These are phyloP conservation scores for Catocala sponsa DNA, from an alignment of 2,888 invertebrate genomes.

Conservation along the genomic window DNA sequence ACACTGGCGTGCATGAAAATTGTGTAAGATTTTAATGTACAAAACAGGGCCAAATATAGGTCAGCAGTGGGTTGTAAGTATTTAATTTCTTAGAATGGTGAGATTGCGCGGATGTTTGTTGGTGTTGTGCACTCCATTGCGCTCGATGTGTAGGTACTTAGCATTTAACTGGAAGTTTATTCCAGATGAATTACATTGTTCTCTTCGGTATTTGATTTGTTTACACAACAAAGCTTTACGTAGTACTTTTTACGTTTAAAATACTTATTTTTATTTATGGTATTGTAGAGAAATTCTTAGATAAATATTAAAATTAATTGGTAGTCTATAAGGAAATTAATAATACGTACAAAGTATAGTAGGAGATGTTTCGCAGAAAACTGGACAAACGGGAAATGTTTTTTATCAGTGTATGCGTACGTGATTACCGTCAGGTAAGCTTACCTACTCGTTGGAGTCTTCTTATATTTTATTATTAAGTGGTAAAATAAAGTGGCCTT, in stretches of 20 bases:
- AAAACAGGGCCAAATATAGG: slow-evolving; percentile 78
- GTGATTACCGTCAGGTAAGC: no score
- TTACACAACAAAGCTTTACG: slow-evolving; percentile 22
- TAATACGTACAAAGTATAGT: no score
- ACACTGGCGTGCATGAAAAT: slow-evolving; percentile 70
- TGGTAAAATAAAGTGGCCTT: no score
- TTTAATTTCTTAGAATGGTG: slow-evolving; percentile 80
- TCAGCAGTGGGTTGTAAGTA: slow-evolving; percentile 74
- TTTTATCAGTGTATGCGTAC: background rate
- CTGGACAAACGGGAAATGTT: background rate
- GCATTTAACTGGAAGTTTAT: slow-evolving; percentile 60
- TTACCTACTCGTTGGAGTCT: no score
- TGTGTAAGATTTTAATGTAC: slow-evolving; percentile 79
- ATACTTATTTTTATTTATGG: no score
- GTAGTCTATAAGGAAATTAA: no score
- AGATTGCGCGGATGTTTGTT: slow-evolving; percentile 80
- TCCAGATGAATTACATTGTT: slow-evolving; percentile 69
- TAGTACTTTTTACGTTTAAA: slow-evolving; percentile 3
- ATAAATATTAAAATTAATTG: no score
- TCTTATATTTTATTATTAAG: no score
- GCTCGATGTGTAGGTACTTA: slow-evolving; percentile 62
- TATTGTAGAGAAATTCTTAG: no score
- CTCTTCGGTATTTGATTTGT: slow-evolving; percentile 45
- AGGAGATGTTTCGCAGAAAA: no score
- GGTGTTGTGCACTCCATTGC: slow-evolving; percentile 64